These are phyloP conservation scores for Drosophila guanche DNA, from an alignment of 1,140 invertebrate genomes.

Conservation along the genomic window DNA sequence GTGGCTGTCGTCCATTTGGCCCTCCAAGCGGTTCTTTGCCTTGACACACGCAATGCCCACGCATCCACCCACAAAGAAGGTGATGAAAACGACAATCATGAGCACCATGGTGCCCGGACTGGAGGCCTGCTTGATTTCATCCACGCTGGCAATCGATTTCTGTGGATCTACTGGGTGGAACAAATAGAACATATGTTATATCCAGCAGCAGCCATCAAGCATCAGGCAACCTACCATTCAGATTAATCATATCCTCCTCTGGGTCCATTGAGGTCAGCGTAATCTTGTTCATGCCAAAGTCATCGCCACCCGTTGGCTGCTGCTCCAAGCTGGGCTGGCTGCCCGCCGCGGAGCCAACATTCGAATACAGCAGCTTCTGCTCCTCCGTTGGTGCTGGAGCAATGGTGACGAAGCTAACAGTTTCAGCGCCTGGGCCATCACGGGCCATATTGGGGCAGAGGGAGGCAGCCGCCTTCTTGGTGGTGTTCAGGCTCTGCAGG, in stretches of 20 bases:
- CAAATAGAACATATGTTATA: not conserved
- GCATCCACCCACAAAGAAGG: constrained; percentile 59
- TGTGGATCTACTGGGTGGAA: constrained; percentile 52
- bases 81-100: constrained; percentile 21
- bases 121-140: constrained; percentile 58
- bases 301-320: constrained; percentile 52
- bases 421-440: constrained; percentile 43
- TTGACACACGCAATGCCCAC: constrained; percentile 50
- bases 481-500: constrained; percentile 90
- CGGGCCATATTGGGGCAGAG: constrained; percentile 74
- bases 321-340: constrained; percentile 41
- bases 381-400: constrained; percentile 59
- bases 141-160: constrained; percentile 60
- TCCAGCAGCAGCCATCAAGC: not conserved
- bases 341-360: constrained; percentile 46
- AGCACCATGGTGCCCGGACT: constrained; percentile 12
- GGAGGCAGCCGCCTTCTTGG: constrained; percentile 85
- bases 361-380: constrained; percentile 69
- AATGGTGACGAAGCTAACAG: constrained; percentile 67
- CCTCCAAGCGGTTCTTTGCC: constrained; percentile 46
- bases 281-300: constrained; percentile 75
- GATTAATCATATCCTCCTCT: constrained; percentile 64
- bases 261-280: constrained; percentile 72
- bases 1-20: constrained; percentile 62
- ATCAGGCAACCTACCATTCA: constrained; percentile 60